Percentiles rank a stretch among this genome's conserved stretches.
phyloP scores from a whole-genome alignment of 2,888 invertebrate genomes.

The Sericinus montela region DNA sequence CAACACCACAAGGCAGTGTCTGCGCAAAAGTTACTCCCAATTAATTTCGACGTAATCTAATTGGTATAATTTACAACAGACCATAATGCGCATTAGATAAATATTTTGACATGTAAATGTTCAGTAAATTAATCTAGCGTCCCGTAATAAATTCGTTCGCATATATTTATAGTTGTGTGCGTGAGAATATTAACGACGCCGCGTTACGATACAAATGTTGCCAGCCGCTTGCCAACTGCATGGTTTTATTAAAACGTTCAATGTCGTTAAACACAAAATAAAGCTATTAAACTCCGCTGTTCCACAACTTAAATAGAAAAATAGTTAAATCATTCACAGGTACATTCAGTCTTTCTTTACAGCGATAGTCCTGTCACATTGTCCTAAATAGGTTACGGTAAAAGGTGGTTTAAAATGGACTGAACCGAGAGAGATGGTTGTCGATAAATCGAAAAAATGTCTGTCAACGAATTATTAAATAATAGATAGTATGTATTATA shows the following conservation, averaged over 20 bases:
- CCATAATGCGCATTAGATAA: slow-evolving; percentile 7
- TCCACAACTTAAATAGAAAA: background rate
- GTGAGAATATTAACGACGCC: slow-evolving; percentile 7
- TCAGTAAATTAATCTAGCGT: slow-evolving; percentile 13
- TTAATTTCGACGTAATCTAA: background rate
- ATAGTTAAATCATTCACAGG: background rate
- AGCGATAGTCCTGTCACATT: no score
- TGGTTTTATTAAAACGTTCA: slow-evolving; percentile 7
- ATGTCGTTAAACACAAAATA: slow-evolving; percentile 13
- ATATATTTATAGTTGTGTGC: slow-evolving; percentile 13
- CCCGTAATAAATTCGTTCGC: slow-evolving; percentile 16
- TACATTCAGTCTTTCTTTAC: no score
- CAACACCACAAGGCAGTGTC: no score
- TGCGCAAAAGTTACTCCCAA: no score
- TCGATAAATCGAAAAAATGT: no score
- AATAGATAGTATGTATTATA: no score
- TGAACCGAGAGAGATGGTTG: no score
- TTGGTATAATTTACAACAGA: slow-evolving; percentile 9
- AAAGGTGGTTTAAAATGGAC: no score
- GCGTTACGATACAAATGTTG: background rate
- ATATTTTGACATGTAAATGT: slow-evolving; percentile 16
- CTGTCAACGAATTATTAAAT: no score
- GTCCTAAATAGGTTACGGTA: no score
- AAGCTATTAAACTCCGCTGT: background rate
- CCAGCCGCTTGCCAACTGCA: slow-evolving; percentile 6